Conservation (phyloP, 2,797 vertebrate genomes). For the Lepilemur septentrionalis region DNA sequence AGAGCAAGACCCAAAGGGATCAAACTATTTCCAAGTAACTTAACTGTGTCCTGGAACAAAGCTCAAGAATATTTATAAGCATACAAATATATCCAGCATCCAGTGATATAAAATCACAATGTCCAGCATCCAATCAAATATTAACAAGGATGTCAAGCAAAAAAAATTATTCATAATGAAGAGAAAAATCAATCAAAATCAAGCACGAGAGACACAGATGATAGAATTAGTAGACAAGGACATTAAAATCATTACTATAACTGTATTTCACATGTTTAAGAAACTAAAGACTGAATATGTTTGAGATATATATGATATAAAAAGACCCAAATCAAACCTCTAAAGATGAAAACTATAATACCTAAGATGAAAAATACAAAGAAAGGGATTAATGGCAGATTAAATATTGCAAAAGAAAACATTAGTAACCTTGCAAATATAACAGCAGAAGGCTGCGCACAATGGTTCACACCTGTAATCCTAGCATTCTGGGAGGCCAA, state of each 20-base stretch:
- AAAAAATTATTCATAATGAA: background rate
- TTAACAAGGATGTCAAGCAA: background rate
- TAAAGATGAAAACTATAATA: too few relatives aligned
- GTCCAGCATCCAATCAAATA: background rate
- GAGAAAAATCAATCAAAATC: background rate
- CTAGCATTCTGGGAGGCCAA: too few relatives aligned
- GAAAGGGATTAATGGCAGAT: too few relatives aligned
- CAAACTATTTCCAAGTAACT: background rate
- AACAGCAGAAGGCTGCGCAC: background rate
- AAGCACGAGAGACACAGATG: background rate
- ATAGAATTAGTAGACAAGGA: too few relatives aligned
- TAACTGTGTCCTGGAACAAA: background rate
- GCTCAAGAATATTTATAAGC: background rate
- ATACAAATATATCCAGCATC: background rate
- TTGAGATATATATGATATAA: background rate
- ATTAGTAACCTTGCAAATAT: background rate
- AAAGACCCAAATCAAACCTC: background rate
- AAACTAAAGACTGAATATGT: background rate
- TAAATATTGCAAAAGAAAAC: background rate
- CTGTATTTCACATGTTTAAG: background rate
- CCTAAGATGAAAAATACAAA: too few relatives aligned
- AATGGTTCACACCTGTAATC: too few relatives aligned
- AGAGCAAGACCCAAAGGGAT: background rate
- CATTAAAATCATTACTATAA: background rate
- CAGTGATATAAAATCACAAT: background rate